Evolutionary conservation across 2,888 invertebrate species (phyloP).

Genomic region (Polymixis lichenea): DNA sequence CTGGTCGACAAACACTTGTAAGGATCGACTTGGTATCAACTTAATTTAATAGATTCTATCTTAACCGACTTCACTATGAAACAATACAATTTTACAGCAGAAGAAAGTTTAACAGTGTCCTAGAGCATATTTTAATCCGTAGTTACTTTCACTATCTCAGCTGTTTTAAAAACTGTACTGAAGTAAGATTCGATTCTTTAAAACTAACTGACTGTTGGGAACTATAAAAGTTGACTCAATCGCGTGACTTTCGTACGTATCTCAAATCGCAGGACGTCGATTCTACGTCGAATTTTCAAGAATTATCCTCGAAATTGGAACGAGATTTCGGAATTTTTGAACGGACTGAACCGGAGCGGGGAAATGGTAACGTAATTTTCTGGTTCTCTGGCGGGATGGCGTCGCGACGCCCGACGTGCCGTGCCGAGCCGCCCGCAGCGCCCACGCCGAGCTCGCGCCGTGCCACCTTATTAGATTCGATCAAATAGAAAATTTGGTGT

Average conservation of each 20-base stretch:
- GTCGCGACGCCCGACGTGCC: slow-evolving; percentile 65
- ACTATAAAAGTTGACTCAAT: slow-evolving; percentile 65
- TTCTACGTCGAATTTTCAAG: slow-evolving; percentile 77
- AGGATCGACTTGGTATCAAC: not conserved
- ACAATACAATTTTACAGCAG: not conserved
- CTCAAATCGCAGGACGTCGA: slow-evolving; percentile 73
- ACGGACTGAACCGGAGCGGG: slow-evolving; percentile 73
- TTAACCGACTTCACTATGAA: slow-evolving; percentile 2
- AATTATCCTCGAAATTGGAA: slow-evolving; percentile 80
- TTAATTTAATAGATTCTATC: slow-evolving; percentile 13
- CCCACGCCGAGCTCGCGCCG: slow-evolving; percentile 37
- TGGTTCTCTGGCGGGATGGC: slow-evolving; percentile 72
- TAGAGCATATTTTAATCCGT: not conserved
- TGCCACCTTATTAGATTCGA: slow-evolving; percentile 80
- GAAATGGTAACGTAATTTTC: slow-evolving; percentile 84
- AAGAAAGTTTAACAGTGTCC: not conserved
- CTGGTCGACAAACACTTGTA: slow-evolving; percentile 16
- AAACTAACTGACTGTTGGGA: slow-evolving; percentile 65
- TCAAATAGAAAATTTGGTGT: slow-evolving; percentile 83
- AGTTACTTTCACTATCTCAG: slow-evolving; percentile 5
- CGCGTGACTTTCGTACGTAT: slow-evolving; percentile 57
- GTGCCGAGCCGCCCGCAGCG: slow-evolving; percentile 33
- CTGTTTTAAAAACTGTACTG: slow-evolving; percentile 8
- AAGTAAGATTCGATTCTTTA: slow-evolving; percentile 30
- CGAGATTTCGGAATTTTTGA: slow-evolving; percentile 81